A percentile compares a stretch with the other conserved stretches of the same genome.
phyloP scores from a whole-genome alignment of 2,797 vertebrate species.

The Galago senegalensis region DNA sequence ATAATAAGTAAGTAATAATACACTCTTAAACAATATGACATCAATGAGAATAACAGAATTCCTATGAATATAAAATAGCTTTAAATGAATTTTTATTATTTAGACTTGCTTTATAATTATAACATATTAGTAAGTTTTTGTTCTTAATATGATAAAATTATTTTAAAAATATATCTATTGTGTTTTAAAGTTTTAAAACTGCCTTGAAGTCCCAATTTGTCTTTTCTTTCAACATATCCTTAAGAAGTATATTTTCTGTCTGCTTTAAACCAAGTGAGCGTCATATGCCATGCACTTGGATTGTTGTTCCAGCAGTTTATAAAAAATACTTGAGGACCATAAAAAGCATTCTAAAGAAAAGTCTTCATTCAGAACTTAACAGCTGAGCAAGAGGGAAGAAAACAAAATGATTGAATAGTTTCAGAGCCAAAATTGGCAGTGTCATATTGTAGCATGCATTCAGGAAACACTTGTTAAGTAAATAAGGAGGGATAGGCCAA shows the following conservation, averaged over 20 bases:
- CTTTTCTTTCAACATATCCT: not conserved
- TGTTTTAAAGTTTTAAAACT: not conserved
- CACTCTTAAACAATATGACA: not conserved
- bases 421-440: not conserved
- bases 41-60: not conserved
- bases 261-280: not conserved
- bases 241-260: slow-evolving; percentile 8
- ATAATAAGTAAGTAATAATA: not conserved
- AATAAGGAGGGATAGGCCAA: not conserved
- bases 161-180: not conserved
- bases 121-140: not conserved
- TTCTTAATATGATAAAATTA: not conserved
- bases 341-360: not conserved
- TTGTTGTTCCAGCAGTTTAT: slow-evolving; percentile 9
- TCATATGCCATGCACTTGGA: not conserved
- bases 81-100: not conserved
- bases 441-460: not conserved
- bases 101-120: not conserved
- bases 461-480: slow-evolving; percentile 18
- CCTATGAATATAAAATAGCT: not conserved
- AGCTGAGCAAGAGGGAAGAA: not conserved
- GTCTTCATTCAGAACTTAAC: not conserved
- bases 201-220: not conserved
- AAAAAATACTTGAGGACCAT: not conserved
- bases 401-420: not conserved